A percentile compares a stretch with the other conserved stretches of the same genome.
Evolutionary conservation across 2,888 invertebrate species (phyloP).

Genomic region (Chloroclysta siterata): DNA sequence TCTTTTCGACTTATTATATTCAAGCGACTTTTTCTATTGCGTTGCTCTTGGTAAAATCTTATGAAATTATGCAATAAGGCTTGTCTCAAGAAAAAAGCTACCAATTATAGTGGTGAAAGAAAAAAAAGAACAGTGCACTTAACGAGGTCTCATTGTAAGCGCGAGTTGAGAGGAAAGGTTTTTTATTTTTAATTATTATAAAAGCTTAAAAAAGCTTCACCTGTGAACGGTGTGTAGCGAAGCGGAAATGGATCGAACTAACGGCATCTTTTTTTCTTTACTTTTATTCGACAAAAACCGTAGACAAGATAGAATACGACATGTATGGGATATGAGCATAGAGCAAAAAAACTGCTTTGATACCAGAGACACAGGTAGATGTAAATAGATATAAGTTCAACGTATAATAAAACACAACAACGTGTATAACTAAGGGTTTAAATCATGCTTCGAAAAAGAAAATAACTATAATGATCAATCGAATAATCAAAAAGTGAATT

Average conservation of each 20-base stretch:
- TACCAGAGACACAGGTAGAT: slow-evolving; percentile 48
- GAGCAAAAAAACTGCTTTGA: slow-evolving; percentile 59
- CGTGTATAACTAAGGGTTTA: slow-evolving; percentile 30
- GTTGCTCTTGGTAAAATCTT: slow-evolving; percentile 44
- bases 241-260: slow-evolving; percentile 81
- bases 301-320: slow-evolving; percentile 74
- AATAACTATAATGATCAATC: slow-evolving; percentile 50
- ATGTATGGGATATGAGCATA: slow-evolving; percentile 71
- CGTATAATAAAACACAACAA: slow-evolving; percentile 23
- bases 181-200: slow-evolving; percentile 74
- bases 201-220: slow-evolving; percentile 75
- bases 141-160: slow-evolving; percentile 72
- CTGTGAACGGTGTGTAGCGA: slow-evolving; percentile 77
- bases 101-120: slow-evolving; percentile 58
- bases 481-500: slow-evolving; percentile 60
- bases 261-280: slow-evolving; percentile 70
- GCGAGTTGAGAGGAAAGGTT: slow-evolving; percentile 52
- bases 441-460: slow-evolving; percentile 35
- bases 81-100: slow-evolving; percentile 50
- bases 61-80: slow-evolving; percentile 40
- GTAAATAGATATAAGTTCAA: slow-evolving; percentile 29
- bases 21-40: slow-evolving; percentile 49
- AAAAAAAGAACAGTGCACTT: slow-evolving; percentile 62
- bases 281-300: slow-evolving; percentile 71
- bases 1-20: slow-evolving; percentile 43